A percentile compares a stretch with the other conserved stretches of the same genome.
Conservation (phyloP, 2,797 vertebrate species). For the Rhodeus uyekii region DNA sequence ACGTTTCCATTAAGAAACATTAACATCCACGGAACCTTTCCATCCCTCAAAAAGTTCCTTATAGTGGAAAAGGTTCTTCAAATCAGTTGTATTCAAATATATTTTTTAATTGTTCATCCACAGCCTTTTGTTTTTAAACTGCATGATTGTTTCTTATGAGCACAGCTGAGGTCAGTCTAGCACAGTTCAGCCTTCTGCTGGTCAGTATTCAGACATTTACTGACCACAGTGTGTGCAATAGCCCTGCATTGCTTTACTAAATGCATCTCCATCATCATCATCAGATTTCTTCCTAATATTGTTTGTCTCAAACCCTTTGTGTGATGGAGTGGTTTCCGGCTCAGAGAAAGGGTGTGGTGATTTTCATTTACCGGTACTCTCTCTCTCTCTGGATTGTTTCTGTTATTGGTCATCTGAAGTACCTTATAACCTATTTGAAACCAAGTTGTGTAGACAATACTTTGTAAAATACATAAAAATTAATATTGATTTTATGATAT, state of each 20-base stretch:
- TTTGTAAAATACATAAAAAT: not conserved
- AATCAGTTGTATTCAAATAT: no score
- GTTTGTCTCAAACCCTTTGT: not conserved
- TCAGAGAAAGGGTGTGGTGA: conserved; percentile 24
- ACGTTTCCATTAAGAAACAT: not conserved
- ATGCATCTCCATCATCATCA: not conserved
- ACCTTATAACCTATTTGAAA: not conserved
- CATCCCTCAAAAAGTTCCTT: not conserved
- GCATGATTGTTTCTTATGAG: not conserved
- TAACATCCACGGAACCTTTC: not conserved
- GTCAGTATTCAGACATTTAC: not conserved
- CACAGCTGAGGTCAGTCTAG: not conserved
- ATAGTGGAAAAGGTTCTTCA: no score
- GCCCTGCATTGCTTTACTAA: not conserved
- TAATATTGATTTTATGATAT: no score
- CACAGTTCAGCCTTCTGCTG: not conserved
- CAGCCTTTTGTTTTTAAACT: not conserved
- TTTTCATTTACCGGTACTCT: conserved; percentile 1
- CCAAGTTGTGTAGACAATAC: not conserved
- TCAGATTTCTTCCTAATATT: not conserved
- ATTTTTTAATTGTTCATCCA: no score
- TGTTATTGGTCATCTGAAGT: not conserved
- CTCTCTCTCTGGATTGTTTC: not conserved
- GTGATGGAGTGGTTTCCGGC: conserved; percentile 1
- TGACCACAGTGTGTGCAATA: not conserved